Percentiles rank a stretch among this genome's conserved stretches.
Conservation (phyloP, 2,113 vertebrate species). For the Hypanus sabinus region DNA sequence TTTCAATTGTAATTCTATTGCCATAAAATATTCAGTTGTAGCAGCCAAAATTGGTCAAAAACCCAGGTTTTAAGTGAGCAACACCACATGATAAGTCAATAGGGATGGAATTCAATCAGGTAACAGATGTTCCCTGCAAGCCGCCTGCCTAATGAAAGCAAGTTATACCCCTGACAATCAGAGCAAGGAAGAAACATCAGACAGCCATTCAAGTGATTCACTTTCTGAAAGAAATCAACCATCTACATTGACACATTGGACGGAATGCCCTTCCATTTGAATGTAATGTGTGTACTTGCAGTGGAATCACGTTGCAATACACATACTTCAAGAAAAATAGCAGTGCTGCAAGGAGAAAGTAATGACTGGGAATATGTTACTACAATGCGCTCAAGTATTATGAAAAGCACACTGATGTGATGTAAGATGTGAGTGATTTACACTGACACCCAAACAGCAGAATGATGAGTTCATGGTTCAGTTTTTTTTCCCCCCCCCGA, state of each 20-base stretch:
- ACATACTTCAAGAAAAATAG: background rate
- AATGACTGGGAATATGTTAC: background rate
- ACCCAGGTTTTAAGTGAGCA: background rate
- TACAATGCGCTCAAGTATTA: background rate
- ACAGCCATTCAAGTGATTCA: conserved; percentile 12
- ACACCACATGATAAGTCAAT: conserved; percentile 14
- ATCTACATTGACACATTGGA: background rate
- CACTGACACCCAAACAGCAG: background rate
- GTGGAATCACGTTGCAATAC: background rate
- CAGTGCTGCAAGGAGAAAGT: background rate
- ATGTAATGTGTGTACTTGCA: background rate
- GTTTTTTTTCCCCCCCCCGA: background rate
- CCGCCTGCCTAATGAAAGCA: conserved; percentile 1
- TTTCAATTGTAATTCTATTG: conserved; percentile 27
- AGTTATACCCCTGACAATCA: background rate
- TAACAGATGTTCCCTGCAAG: conserved; percentile 25
- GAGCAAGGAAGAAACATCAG: conserved; percentile 14
- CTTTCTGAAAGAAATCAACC: background rate
- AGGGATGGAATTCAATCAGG: conserved; percentile 32
- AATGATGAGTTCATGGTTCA: background rate
- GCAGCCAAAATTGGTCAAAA: background rate
- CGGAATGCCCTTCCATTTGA: background rate
- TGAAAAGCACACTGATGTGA: too few species aligned
- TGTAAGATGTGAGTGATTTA: background rate
- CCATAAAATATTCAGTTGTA: conserved; percentile 8